Evolutionary conservation across 2,888 invertebrate species (phyloP).

Genomic region (Nyleta sp.): DNA sequence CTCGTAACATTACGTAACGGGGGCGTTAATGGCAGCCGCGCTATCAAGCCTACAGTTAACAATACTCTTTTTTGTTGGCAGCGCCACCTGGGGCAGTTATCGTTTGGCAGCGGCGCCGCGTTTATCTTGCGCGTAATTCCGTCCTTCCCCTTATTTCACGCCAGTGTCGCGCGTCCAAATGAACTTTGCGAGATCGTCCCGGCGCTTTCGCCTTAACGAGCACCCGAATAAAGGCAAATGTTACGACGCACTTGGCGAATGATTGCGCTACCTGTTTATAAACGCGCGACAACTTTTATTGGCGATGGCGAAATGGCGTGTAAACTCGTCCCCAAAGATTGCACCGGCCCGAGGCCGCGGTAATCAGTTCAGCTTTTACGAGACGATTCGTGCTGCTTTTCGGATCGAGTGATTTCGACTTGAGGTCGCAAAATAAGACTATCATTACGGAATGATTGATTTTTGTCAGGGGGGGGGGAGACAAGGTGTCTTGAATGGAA

Average conservation of each 20-base stretch:
- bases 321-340: slow-evolving; percentile 11
- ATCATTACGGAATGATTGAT: no score
- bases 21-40: slow-evolving; percentile 41
- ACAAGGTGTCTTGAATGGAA: no score
- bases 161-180: slow-evolving; percentile 18
- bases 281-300: slow-evolving; percentile 38
- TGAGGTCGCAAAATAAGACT: no score
- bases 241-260: slow-evolving; percentile 42
- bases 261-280: slow-evolving; percentile 50
- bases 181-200: slow-evolving; percentile 49
- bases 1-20: slow-evolving; percentile 47
- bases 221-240: slow-evolving; percentile 44
- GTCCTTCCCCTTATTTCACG: slow-evolving; percentile 46
- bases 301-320: slow-evolving; percentile 41
- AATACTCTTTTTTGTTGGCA: slow-evolving; percentile 52
- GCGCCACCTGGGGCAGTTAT: slow-evolving; percentile 72
- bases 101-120: slow-evolving; percentile 77
- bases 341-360: not conserved
- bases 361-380: no score
- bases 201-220: slow-evolving; percentile 29
- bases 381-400: no score
- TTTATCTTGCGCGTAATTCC: slow-evolving; percentile 55
- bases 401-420: no score
- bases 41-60: slow-evolving; percentile 49
- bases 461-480: no score